Base-by-base conservation (phyloP, 1,140 invertebrate genomes). In the Trichomalopsis sarcophagae region DNA sequence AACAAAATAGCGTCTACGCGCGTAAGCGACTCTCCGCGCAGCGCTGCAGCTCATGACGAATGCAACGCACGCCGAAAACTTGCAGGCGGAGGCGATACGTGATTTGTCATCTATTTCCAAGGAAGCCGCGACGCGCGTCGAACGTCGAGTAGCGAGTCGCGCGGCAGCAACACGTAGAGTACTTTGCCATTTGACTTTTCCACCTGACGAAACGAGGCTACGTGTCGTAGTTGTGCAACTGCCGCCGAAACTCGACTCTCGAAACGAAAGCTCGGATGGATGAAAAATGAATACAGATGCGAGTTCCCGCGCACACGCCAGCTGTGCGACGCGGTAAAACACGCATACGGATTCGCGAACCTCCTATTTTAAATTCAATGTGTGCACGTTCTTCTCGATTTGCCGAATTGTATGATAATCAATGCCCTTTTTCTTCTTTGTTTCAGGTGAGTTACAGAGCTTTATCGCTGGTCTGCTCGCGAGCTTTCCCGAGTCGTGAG, bases 281-380 rank as follows among this genome's bases (percentile, higher is more conserved):
- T 73, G 79, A 81, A 81, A 81, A 81, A 81, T 81, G 79, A 81
- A 73, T 81, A 81, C 66, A 13, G 36, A 81, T 81, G 78, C 30
- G 47, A 23, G 73, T 40, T 23, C 10, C 2, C 73, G 2, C 47
- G 47, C 17, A 55, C 17, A 55, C 11, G 50, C 33, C 5, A 55
- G 50, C 0, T 55, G 55, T 21, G 17, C 50, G 50, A 55, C 33
- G 7, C 5, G 21, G 55, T 62, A 62, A n/a, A n/a, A 62, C 55
- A 62, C 21, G n/a, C 21, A n/a, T 1, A 21, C 21, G 55, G 17
- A 1, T 7, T n/a, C 4, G 30, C 2, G 27, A 71, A 13, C 11
- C 69, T 27, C 14, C 14, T 27, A 27, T 27, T 62, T 62, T 0
- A 55, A 55, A 55, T 55, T 55, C 17, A 55, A 55, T 9, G 1